A percentile compares a stretch with the other conserved stretches of the same genome.
Conservation (phyloP, 2,113 vertebrate species). For the Labeo rohita region DNA sequence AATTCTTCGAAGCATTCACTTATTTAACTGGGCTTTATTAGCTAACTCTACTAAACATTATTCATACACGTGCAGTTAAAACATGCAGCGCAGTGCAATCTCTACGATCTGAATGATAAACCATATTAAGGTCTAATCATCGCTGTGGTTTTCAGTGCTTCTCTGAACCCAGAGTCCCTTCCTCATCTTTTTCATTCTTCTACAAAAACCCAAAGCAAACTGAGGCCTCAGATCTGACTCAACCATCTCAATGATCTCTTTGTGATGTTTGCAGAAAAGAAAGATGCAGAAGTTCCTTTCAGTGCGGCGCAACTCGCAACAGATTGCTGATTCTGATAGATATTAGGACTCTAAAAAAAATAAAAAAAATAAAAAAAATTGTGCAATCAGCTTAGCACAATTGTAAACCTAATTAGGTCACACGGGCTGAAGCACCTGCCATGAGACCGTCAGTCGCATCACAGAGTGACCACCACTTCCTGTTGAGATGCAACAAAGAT, state of each 20-base stretch:
- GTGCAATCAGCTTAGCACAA: background rate
- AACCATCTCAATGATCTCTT: background rate
- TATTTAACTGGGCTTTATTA: background rate
- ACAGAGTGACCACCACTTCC: slow-evolving; percentile 23
- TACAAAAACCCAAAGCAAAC: background rate
- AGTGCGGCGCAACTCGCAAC: no score
- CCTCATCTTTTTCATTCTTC: background rate
- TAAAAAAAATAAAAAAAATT: background rate
- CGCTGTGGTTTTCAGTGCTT: background rate
- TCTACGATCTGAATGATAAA: background rate
- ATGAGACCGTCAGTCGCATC: background rate
- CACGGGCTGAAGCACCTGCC: background rate
- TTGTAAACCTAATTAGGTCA: background rate
- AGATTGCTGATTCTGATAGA: background rate
- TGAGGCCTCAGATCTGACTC: slow-evolving; percentile 14
- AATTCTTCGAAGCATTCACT: background rate
- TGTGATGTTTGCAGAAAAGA: background rate
- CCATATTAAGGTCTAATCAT: background rate
- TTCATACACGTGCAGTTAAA: no score
- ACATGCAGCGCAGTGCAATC: background rate
- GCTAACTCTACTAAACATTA: background rate
- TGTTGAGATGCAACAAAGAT: background rate
- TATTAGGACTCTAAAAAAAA: no score
- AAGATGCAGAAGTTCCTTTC: background rate
- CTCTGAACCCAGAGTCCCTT: slow-evolving; percentile 9